phyloP scores from a whole-genome alignment of 2,888 invertebrate species.

The Hirtodrosophila confusa region DNA sequence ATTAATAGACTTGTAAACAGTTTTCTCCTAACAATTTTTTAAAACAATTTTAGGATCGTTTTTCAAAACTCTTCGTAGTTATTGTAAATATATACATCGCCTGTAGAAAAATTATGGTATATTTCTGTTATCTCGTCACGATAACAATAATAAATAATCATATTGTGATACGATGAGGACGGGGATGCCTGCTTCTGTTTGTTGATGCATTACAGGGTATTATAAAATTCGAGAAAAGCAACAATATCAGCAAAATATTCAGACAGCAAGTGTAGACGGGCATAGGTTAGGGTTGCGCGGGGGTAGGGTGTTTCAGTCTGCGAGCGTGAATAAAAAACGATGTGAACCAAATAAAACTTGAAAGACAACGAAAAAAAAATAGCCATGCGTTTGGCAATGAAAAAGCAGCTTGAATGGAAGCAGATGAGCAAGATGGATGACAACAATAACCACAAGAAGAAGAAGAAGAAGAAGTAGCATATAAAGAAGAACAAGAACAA shows the following conservation, averaged over 20 bases:
- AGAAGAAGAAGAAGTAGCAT: neutral
- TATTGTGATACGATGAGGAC: too few species aligned
- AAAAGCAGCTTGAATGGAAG: slow-evolving; percentile 21
- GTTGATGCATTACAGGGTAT: neutral
- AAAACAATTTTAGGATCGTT: too few species aligned
- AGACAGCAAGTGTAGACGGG: slow-evolving; percentile 8
- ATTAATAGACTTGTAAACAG: too few species aligned
- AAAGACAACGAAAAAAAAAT: slow-evolving; percentile 22
- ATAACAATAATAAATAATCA: too few species aligned
- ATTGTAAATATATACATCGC: too few species aligned
- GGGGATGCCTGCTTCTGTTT: too few species aligned
- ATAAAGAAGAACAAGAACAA: neutral
- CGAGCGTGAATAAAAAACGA: slow-evolving; percentile 34
- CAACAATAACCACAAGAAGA: neutral
- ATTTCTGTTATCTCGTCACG: too few species aligned
- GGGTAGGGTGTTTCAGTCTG: slow-evolving; percentile 17
- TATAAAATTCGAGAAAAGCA: slow-evolving; percentile 24
- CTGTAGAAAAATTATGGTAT: too few species aligned
- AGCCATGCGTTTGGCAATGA: slow-evolving; percentile 44
- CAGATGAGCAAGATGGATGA: slow-evolving; percentile 9
- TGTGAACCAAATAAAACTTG: slow-evolving; percentile 47
- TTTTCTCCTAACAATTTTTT: too few species aligned
- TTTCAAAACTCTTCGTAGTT: too few species aligned
- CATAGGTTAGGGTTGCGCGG: neutral
- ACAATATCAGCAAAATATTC: slow-evolving; percentile 39